phyloP scores from a whole-genome alignment of 2,113 vertebrate species.

The Hydropotes inermis region DNA sequence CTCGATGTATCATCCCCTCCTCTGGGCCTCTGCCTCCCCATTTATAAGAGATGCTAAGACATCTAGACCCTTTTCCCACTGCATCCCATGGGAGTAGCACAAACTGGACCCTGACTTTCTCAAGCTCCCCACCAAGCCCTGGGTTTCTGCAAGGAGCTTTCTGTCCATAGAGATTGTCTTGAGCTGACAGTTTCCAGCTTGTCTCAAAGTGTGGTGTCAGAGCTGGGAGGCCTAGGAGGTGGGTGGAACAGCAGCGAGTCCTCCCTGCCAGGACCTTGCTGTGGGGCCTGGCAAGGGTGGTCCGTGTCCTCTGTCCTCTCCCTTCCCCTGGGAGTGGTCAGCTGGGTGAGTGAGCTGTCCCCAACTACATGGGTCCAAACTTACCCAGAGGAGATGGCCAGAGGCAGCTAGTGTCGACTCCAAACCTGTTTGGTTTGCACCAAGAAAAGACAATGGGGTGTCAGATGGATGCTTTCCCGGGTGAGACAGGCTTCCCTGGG shows the following conservation, averaged over 20 bases:
- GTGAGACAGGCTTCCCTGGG: background rate
- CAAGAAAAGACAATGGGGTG: background rate
- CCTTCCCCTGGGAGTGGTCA: rapidly evolving
- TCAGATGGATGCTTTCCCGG: too few relatives aligned
- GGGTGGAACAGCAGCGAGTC: background rate
- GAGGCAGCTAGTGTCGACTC: background rate
- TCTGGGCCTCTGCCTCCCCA: background rate
- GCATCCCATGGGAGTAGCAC: background rate
- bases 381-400: background rate
- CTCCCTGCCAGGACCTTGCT: background rate
- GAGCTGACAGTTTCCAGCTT: too few relatives aligned
- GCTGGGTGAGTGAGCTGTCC: background rate
- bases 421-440: rapidly evolving
- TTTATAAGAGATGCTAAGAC: background rate
- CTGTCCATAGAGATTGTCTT: background rate
- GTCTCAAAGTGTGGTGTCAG: background rate
- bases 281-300: rapidly evolving
- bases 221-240: background rate
- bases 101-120: background rate
- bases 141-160: background rate
- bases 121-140: rapidly evolving
- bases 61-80: background rate
- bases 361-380: background rate
- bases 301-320: rapidly evolving
- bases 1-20: rapidly evolving